These are phyloP conservation scores for Malurus splendens DNA, from an alignment of 2,797 vertebrate genomes.

Conservation along the genomic window DNA sequence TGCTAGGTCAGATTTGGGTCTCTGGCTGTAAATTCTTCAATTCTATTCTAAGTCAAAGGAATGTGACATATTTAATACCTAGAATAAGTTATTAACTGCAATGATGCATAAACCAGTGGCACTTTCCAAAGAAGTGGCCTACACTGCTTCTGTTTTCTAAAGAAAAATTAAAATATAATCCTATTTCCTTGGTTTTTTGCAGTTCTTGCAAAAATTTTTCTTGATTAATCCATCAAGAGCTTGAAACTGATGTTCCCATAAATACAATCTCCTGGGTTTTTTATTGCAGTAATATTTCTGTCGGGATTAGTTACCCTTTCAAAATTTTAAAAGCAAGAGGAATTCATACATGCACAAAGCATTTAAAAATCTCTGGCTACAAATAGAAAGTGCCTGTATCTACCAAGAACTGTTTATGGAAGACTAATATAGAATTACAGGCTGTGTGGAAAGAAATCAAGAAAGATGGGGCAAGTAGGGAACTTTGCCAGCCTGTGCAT, in stretches of 20 bases:
- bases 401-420: not conserved
- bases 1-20: slow-evolving; percentile 72
- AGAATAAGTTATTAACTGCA: slow-evolving; percentile 78
- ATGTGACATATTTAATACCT: slow-evolving; percentile 79
- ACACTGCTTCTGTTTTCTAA: slow-evolving; percentile 40
- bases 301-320: not conserved
- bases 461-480: not conserved
- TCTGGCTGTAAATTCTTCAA: slow-evolving; percentile 73
- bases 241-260: not conserved
- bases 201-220: slow-evolving; percentile 33
- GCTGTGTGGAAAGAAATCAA: slow-evolving; percentile 5
- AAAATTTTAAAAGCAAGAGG: not conserved
- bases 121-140: slow-evolving; percentile 19
- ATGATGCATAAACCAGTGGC: slow-evolving; percentile 65
- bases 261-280: not conserved
- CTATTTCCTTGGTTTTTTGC: slow-evolving; percentile 23
- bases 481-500: not conserved
- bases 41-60: slow-evolving; percentile 68
- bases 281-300: slow-evolving; percentile 28
- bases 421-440: not conserved
- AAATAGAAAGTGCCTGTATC: not conserved
- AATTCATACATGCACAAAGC: not conserved
- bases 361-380: not conserved
- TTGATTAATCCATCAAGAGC: slow-evolving; percentile 18
- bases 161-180: slow-evolving; percentile 10